Evolutionary conservation across 53 echinoderm and acorn worm species (phyloP).

Genomic region (Actinopyga echinites): DNA sequence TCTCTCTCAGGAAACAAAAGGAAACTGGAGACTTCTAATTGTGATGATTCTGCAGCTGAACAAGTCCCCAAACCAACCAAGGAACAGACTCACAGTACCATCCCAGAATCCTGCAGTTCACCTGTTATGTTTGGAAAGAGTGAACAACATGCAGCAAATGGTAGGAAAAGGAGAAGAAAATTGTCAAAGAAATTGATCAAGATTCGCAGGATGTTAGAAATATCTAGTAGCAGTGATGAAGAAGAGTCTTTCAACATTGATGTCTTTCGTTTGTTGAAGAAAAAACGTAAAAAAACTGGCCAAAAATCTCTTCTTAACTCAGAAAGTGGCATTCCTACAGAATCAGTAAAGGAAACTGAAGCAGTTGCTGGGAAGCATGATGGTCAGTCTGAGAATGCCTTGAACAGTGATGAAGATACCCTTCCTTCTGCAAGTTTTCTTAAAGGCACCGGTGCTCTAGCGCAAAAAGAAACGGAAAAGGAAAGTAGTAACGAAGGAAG

Average conservation of each 20-base stretch:
- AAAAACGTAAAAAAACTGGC: not conserved
- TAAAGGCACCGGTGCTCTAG: not conserved
- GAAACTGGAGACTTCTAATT: not conserved
- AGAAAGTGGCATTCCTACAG: too few relatives aligned
- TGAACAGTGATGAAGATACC: not conserved
- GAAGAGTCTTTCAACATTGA: constrained; percentile 9
- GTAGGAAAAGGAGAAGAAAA: not conserved
- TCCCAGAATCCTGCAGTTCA: too few relatives aligned
- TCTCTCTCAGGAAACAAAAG: not conserved
- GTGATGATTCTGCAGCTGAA: too few relatives aligned
- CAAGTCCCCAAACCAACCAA: too few relatives aligned
- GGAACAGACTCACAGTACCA: not conserved
- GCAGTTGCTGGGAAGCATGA: too few relatives aligned
- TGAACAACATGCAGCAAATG: too few relatives aligned
- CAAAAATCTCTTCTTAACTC: too few relatives aligned
- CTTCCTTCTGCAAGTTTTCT: not conserved
- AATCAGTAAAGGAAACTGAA: not conserved
- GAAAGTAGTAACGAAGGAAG: too few relatives aligned
- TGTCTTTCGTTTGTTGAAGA: not conserved
- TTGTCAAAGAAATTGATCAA: not conserved
- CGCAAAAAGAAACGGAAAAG: not conserved
- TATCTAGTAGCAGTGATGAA: not conserved
- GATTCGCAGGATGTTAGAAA: not conserved
- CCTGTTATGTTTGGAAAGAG: too few relatives aligned
- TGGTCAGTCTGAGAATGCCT: too few relatives aligned